phyloP scores from a whole-genome alignment of 2,888 invertebrate genomes.

The Andrena praecox region DNA sequence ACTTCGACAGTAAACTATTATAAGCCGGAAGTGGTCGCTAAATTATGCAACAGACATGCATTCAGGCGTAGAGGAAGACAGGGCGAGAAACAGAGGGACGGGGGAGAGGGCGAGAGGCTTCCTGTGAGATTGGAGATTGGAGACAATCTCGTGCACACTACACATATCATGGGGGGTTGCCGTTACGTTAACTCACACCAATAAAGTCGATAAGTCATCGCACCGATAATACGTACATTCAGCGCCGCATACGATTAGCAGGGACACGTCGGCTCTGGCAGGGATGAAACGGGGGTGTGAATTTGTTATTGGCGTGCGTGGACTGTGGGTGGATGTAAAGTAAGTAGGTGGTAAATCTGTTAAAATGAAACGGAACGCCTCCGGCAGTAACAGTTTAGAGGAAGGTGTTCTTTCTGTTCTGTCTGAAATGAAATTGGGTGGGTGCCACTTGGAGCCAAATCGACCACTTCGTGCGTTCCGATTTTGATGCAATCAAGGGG shows the following conservation, averaged over 20 bases:
- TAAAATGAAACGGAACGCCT: neutral
- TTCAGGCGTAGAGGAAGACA: constrained; percentile 55
- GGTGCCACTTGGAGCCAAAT: too few species aligned
- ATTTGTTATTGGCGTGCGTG: neutral
- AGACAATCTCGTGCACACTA: constrained; percentile 70
- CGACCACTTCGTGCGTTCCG: too few species aligned
- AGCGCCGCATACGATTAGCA: constrained; percentile 15
- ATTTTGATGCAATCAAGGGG: too few species aligned
- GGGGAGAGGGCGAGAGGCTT: constrained; percentile 48
- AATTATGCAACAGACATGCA: constrained; percentile 75
- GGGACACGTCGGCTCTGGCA: neutral
- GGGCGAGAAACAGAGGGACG: constrained; percentile 16
- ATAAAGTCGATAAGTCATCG: constrained; percentile 38
- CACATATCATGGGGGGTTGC: constrained; percentile 33
- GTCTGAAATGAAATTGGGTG: neutral
- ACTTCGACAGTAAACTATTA: constrained; percentile 72
- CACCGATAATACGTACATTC: constrained; percentile 25
- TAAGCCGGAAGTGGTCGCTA: constrained; percentile 73
- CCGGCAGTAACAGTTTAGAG: neutral
- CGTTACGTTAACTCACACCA: constrained; percentile 34
- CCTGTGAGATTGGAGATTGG: constrained; percentile 68
- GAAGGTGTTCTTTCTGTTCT: neutral
- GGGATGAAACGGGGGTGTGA: neutral
- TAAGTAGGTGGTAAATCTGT: neutral
- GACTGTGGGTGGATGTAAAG: neutral